Evolutionary conservation across 2,797 vertebrate genomes (phyloP), one percentile per base, ranked within the genome.

Genomic region (Pipistrellus pygmaeus): DNA sequence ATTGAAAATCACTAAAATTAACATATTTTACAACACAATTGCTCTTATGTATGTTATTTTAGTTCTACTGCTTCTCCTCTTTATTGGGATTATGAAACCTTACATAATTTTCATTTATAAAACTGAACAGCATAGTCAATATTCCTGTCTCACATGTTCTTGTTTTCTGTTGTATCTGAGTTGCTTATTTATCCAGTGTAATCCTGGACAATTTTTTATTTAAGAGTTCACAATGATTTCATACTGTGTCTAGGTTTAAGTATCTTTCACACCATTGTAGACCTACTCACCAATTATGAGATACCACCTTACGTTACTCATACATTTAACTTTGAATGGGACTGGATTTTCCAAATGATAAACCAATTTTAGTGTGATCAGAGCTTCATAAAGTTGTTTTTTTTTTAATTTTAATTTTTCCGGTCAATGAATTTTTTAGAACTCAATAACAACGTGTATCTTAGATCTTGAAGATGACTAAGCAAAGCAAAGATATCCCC

Each of bases 401-500:
- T 53, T 94, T 73, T 35, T 75, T 75, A 20, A 64, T 94, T 80
- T 71, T 35, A 85, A 73, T 27, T 5, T 21, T 87, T 82, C 27
- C 41, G 60, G 13, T 30, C 41, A 86, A 32, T 82, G 35, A n/a
- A 35, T 62, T 3, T 2, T 88, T 76, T 82, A 62, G 51, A 62
- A 76, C 30, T 2, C 25, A 53, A 14, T 69, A 14, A 5, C 9
- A 57, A 30, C 68, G 8, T 21, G 38, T 75, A 41, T 25, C 60
- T 86, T 81, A 81, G 12, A 48, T 86, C 57, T 60, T 32, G 6
- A 41, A 32, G 11, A 51, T 41, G 17, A 44, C 11, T 68, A 82
- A 41, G 32, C 21, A 64, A 85, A 51, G n/a, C 6, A 21, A 53
- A 68, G 23, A 76, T 76, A 8, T 6, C 7, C 13, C 3, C 2